Conservation (phyloP, 2,888 invertebrate species). For the Melinopterus prodromus region DNA sequence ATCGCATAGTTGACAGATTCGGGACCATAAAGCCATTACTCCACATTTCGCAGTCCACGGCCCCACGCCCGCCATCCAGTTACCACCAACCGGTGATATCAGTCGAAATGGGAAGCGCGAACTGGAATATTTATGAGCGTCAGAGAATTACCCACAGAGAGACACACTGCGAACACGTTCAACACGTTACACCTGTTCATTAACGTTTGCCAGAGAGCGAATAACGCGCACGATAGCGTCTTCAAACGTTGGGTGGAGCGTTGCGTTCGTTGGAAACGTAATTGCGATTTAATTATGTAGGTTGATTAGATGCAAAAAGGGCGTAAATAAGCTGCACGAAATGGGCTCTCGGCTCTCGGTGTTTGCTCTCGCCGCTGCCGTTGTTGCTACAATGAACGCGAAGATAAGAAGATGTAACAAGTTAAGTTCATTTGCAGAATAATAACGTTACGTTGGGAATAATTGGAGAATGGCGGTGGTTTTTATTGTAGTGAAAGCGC, state of each 20-base stretch:
- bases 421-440: constrained; percentile 4
- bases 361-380: background rate
- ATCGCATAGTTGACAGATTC: background rate
- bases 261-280: background rate
- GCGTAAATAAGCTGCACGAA: constrained; percentile 4
- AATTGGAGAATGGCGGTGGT: background rate
- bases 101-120: background rate
- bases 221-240: background rate
- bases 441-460: background rate
- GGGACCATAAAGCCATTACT: background rate
- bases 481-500: background rate
- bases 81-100: background rate
- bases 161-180: background rate
- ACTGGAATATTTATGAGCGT: background rate
- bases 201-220: background rate
- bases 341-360: background rate
- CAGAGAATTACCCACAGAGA: background rate
- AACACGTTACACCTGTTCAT: constrained; percentile 4
- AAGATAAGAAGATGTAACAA: background rate
- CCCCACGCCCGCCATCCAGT: background rate
- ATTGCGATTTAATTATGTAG: constrained; percentile 4
- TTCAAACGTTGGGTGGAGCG: background rate
- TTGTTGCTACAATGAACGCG: background rate
- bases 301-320: background rate
- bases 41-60: background rate